Conservation (phyloP, 2,113 vertebrate genomes). For the Butastur rufipennis region DNA sequence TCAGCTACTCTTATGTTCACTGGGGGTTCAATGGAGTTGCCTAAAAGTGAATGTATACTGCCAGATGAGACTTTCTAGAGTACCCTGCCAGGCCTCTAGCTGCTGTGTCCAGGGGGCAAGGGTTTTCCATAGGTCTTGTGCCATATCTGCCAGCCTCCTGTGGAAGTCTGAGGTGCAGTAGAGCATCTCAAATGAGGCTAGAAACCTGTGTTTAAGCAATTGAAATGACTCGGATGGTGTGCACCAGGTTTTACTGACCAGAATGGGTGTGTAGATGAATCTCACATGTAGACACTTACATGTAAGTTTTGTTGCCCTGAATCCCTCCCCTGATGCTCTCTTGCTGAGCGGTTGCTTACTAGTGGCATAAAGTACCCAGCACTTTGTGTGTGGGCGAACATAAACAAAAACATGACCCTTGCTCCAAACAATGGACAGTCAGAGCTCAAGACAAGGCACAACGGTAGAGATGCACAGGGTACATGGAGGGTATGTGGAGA, state of each 20-base stretch:
- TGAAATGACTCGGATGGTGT: not conserved
- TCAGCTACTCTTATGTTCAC: not conserved
- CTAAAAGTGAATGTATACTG: not conserved
- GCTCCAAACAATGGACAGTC: not conserved
- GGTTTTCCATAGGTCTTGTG: not conserved
- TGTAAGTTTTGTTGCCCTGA: not conserved
- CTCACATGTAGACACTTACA: not conserved
- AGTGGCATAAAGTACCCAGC: not conserved
- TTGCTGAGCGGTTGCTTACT: not conserved
- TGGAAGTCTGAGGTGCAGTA: not conserved
- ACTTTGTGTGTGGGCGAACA: not conserved
- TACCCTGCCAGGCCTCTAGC: not conserved
- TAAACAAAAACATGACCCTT: not conserved
- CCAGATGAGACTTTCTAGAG: not conserved
- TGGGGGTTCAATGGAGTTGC: not conserved
- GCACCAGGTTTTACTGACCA: not conserved
- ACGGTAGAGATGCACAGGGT: rapidly evolving
- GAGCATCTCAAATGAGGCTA: not conserved
- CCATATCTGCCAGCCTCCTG: not conserved
- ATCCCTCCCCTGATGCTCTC: not conserved
- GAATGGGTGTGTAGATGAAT: not conserved
- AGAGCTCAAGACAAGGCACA: not conserved
- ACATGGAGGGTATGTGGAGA: rapidly evolving
- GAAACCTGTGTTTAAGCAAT: not conserved
- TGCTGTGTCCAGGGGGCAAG: rapidly evolving